Percentiles rank a stretch among this genome's conserved stretches.
phyloP scores from a whole-genome alignment of 2,797 vertebrate genomes.

The Sciurus carolinensis region DNA sequence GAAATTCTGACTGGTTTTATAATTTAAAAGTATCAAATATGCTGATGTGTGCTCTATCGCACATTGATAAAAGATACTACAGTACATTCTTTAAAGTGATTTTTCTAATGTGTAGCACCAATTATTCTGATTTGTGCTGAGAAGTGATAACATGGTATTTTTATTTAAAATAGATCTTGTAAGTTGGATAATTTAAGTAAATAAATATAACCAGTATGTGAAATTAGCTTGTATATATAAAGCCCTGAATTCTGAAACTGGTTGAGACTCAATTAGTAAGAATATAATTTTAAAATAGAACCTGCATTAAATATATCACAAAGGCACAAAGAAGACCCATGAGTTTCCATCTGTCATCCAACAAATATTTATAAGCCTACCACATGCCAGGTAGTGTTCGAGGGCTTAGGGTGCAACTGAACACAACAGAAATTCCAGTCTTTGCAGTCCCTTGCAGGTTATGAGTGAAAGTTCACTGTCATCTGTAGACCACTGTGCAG shows the following conservation, averaged over 20 bases:
- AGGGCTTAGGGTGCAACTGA: neutral
- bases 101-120: conserved; percentile 73
- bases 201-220: conserved; percentile 66
- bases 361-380: neutral
- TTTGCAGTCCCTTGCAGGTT: neutral
- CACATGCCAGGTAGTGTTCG: neutral
- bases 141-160: conserved; percentile 84
- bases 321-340: neutral
- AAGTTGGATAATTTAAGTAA: conserved; percentile 82
- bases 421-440: neutral
- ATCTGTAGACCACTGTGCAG: neutral
- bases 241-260: conserved; percentile 79
- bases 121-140: conserved; percentile 81
- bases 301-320: conserved; percentile 23
- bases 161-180: conserved; percentile 74
- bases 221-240: conserved; percentile 69
- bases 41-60: conserved; percentile 67
- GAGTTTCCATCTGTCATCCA: neutral
- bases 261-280: conserved; percentile 73
- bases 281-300: conserved; percentile 75
- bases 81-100: conserved; percentile 73
- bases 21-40: conserved; percentile 63
- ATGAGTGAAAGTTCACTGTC: neutral
- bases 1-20: conserved; percentile 64
- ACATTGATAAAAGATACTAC: conserved; percentile 73